Evolutionary conservation across 2,888 invertebrate genomes (phyloP).

Genomic region (Euzophera pinguis): DNA sequence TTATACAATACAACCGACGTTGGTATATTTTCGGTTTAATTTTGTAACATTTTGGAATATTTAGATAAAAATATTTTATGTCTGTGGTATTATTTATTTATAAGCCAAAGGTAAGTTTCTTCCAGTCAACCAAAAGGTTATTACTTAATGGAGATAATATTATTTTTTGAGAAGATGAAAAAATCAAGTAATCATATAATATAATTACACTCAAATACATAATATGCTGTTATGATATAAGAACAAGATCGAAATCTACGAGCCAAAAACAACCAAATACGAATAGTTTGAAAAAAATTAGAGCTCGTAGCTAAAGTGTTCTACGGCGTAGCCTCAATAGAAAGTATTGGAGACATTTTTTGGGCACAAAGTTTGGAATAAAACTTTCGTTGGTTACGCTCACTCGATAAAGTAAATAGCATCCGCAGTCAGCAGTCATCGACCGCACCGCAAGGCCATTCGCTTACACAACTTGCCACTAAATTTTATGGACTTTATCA

Average conservation of each 20-base stretch:
- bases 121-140: too few species aligned
- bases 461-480: constrained; percentile 64
- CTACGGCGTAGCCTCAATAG: constrained; percentile 12
- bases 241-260: neutral
- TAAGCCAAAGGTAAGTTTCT: too few species aligned
- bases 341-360: constrained; percentile 35
- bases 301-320: neutral
- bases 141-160: too few species aligned
- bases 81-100: too few species aligned
- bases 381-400: constrained; percentile 60
- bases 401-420: constrained; percentile 71
- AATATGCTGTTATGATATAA: too few species aligned
- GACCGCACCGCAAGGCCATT: constrained; percentile 69
- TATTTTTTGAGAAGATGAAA: too few species aligned
- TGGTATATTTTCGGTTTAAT: too few species aligned
- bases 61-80: too few species aligned
- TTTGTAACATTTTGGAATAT: too few species aligned
- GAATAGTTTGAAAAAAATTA: neutral
- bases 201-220: too few species aligned
- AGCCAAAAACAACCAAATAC: neutral
- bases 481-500: constrained; percentile 48
- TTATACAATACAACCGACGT: too few species aligned
- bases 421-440: constrained; percentile 58
- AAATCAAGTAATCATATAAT: too few species aligned
- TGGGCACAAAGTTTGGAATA: constrained; percentile 39